phyloP scores from a whole-genome alignment of 1,140 invertebrate genomes.

The Mizuhopecten yessoensis region DNA sequence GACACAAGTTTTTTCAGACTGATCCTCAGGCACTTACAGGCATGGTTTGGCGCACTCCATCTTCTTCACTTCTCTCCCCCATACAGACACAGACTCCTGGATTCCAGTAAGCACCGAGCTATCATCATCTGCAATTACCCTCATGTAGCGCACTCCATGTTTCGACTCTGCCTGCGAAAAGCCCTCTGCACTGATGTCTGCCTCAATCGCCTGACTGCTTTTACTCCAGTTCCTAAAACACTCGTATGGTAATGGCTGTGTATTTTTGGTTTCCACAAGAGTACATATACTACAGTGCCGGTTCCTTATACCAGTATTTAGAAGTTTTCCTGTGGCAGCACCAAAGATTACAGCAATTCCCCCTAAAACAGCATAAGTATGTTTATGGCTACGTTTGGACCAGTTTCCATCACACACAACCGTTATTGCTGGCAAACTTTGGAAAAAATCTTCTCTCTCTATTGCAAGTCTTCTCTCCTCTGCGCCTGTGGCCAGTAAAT shows the following conservation, averaged over 20 bases:
- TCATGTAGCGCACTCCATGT: conserved; percentile 80
- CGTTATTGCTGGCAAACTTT: conserved; percentile 52
- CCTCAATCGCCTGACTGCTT: conserved; percentile 83
- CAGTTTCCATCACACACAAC: too few species aligned
- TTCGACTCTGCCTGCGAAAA: conserved; percentile 79
- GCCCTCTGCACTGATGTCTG: conserved; percentile 80
- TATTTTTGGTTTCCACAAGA: background rate
- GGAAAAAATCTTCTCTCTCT: background rate
- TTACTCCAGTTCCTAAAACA: conserved; percentile 76
- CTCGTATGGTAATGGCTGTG: conserved; percentile 6
- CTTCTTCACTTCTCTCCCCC: conserved; percentile 77
- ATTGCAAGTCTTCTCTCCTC: conserved; percentile 60
- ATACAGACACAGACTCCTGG: conserved; percentile 71
- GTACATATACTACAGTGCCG: conserved; percentile 73
- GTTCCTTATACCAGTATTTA: conserved; percentile 54
- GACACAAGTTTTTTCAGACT: conserved; percentile 63
- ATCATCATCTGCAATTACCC: conserved; percentile 83
- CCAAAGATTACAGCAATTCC: conserved; percentile 75
- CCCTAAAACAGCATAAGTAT: conserved; percentile 56
- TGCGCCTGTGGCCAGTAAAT: conserved; percentile 53
- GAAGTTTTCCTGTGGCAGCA: conserved; percentile 5
- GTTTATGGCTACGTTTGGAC: conserved; percentile 55
- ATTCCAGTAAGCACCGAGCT: conserved; percentile 79
- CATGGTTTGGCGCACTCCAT: conserved; percentile 77
- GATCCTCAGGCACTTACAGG: conserved; percentile 79